Evolutionary conservation across 2,888 invertebrate genomes (phyloP).

Genomic region (Synanthedon andrenaeformis): DNA sequence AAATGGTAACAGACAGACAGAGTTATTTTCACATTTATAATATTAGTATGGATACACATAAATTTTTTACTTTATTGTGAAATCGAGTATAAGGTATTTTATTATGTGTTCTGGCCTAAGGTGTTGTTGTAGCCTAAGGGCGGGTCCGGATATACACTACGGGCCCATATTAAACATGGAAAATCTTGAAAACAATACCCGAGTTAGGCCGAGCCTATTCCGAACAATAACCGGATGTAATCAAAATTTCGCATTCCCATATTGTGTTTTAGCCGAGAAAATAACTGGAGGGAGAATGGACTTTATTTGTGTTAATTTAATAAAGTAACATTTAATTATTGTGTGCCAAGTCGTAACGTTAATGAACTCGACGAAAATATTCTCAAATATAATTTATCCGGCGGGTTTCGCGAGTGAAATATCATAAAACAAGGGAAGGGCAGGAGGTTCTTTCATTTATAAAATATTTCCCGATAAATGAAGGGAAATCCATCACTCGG

Average conservation of each 20-base stretch:
- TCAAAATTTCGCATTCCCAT: conserved; percentile 22
- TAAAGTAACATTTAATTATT: conserved; percentile 1
- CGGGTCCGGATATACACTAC: conserved; percentile 12
- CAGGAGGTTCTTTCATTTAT: conserved; percentile 4
- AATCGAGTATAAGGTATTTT: too few species aligned
- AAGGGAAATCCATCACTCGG: conserved; percentile 7
- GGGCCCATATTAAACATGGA: conserved; percentile 27
- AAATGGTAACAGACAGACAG: too few species aligned
- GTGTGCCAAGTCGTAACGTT: background rate
- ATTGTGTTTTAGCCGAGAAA: conserved; percentile 7
- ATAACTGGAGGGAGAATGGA: conserved; percentile 8
- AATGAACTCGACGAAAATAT: background rate
- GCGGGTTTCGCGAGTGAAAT: background rate
- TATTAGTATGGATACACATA: too few species aligned
- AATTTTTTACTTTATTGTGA: too few species aligned
- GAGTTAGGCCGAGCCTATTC: conserved; percentile 16
- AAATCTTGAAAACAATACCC: conserved; percentile 42
- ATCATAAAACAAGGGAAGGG: background rate
- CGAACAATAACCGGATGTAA: conserved; percentile 21
- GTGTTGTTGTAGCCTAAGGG: conserved; percentile 30
- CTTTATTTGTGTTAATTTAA: conserved; percentile 6
- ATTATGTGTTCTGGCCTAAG: too few species aligned
- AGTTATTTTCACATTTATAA: too few species aligned
- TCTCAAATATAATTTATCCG: background rate
- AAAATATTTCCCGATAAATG: conserved; percentile 7